Evolutionary conservation across 2,113 vertebrate species (phyloP), one percentile per base, ranked within the genome.

Genomic region (Vidua chalybeata): DNA sequence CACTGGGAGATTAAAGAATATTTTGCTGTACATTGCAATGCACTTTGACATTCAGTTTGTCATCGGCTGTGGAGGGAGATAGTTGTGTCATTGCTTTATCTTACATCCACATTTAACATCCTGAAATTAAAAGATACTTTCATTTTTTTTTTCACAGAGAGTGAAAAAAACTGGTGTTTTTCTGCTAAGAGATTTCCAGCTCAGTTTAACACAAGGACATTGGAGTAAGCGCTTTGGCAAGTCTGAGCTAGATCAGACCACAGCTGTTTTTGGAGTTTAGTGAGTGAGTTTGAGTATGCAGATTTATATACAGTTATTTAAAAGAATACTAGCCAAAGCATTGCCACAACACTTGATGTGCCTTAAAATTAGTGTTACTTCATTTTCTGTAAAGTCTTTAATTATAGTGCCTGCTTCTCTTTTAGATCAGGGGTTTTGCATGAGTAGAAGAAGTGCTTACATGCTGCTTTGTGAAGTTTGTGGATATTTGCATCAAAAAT

Each of bases 111-210:
- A 58, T 87, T 94, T 86, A 74, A n/a, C 2, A 0, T 49, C 67
- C 55, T 80, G 83, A 91, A 92, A 84, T 74, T 45, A 76, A 92
- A 80, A 86, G 74, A 48, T 93, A 77, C n/a, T 87, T 92, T n/a
- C 1, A 6, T 75, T 87, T 72, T 35, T n/a, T 93, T 74, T 73
- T 67, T 30, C 18, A 13, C 23, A 68, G 56, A 61, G 45, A 81
- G 59, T 35, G 35, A 35, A 35, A 35, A 35, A 35, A 35, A 35
- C 46, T 89, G 41, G 31, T 91, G 56, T 75, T 94, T 91, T 91
- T 87, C 69, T 56, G 28, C 45, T 81, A 2, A 74, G 80, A 86
- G 69, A n/a, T 89, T 96, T 67, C 35, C 68, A 68, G 55, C 68
- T 76, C 64, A 87, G 84, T 75, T 91, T 83, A 84, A 87, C 45